Evolutionary conservation across 2,113 vertebrate species (phyloP), one percentile per base, ranked within the genome.

Genomic region (Erythrolamprus reginae): DNA sequence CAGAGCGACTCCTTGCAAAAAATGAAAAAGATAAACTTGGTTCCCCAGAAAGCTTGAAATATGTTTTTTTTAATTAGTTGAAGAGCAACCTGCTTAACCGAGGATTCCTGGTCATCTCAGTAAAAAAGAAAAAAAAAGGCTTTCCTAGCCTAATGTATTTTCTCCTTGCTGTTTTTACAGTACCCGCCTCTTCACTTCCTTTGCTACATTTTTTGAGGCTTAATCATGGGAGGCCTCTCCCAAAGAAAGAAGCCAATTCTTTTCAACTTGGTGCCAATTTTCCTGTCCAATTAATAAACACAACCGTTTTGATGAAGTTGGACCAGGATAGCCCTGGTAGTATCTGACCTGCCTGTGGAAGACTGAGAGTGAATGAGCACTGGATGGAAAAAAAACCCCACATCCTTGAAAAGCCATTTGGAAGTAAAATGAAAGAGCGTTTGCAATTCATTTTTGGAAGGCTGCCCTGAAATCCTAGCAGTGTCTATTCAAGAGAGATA

Each of bases 161-260:
- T 42, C 82, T 89, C 77, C 83, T 45, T 38, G n/a, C 3, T 50
- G 23, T 51, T 86, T 61, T 77, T 52, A 86, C 65, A 33, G 33
- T 86, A 50, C 89, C 89, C 70, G 82, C 86, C 70, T 88, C 90
- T 87, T 87, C 90, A 83, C 70, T 83, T 91, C 85, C 90, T 88
- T 52, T 88, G 52, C 70, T 83, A 58, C 53, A 61, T 91, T 91
- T 91, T 91, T 91, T 77, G 58, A 56, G 53, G 70, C 53, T 70
- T 91, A 13, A 12, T 91, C 90, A 91, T 82, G 19, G 70, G n/a
- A 90, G 48, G 58, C 23, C 33, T 85, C 33, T 86, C 89, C 33
- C 47, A 45, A 90, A 24, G 50, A 8, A 86, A 38, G 19, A 82
- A 55, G 28, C 10, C 15, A 50, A 52, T 58, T 82, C 33, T 56